Evolutionary conservation across 2,113 vertebrate genomes (phyloP).

Genomic region (Macheiramphus alcinus): DNA sequence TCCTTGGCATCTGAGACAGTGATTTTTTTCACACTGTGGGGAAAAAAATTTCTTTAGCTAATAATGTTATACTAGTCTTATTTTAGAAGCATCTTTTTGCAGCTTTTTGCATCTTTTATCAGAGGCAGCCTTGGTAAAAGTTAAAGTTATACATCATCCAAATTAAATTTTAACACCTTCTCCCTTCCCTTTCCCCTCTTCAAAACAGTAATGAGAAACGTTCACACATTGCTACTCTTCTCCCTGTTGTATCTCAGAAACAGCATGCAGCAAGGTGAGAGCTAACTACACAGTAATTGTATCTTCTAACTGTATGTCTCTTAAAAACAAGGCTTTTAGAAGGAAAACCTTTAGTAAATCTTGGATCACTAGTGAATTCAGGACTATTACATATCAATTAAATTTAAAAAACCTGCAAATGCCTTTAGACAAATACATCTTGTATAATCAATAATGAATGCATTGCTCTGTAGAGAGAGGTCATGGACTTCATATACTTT

Average conservation of each 20-base stretch:
- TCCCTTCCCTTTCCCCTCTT: neutral
- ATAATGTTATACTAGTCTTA: slow-evolving; percentile 16
- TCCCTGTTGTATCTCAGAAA: neutral
- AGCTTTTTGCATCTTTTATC: slow-evolving; percentile 9
- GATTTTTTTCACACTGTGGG: slow-evolving; percentile 6
- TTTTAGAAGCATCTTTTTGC: slow-evolving; percentile 22
- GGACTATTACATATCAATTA: neutral
- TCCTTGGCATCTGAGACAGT: slow-evolving; percentile 1
- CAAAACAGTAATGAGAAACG: neutral
- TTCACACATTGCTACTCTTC: neutral
- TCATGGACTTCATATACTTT: neutral
- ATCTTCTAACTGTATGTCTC: neutral
- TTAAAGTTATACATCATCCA: neutral
- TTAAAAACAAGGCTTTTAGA: neutral
- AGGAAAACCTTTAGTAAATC: neutral
- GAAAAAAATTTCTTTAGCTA: neutral
- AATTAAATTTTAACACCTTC: slow-evolving; percentile 18
- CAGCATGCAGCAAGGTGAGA: neutral
- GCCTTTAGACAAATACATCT: neutral
- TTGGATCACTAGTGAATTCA: neutral
- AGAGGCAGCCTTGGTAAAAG: neutral
- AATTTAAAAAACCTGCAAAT: neutral
- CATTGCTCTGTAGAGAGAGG: neutral
- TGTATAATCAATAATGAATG: neutral
- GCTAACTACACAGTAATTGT: neutral